Conservation (phyloP, 2,797 vertebrate species). For the Rousettus madagascariensis region DNA sequence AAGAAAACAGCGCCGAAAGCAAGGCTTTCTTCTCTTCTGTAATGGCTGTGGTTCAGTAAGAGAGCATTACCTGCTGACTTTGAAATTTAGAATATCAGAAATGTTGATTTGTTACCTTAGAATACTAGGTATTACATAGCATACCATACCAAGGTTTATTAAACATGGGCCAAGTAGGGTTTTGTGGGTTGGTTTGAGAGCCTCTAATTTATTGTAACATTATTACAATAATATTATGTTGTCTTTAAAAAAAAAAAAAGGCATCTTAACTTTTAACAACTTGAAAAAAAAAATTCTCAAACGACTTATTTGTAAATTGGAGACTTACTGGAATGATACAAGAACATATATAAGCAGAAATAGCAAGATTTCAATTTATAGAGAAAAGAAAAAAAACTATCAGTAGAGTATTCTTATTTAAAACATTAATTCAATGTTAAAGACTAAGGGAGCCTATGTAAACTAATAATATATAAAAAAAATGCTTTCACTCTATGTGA, state of each 20-base stretch:
- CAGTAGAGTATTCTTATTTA: neutral
- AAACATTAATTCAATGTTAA: conserved; percentile 4
- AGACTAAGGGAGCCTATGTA: neutral
- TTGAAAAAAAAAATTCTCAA: neutral
- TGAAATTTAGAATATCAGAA: neutral
- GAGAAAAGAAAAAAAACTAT: neutral
- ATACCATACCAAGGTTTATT: neutral
- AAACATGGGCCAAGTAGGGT: neutral
- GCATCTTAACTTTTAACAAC: neutral
- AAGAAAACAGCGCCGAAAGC: neutral
- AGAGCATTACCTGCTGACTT: neutral
- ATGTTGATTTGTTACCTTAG: neutral
- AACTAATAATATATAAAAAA: neutral
- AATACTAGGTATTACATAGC: neutral
- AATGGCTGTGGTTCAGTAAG: neutral
- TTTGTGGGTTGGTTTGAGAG: neutral
- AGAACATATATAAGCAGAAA: neutral
- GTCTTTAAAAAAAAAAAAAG: neutral
- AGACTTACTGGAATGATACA: neutral
- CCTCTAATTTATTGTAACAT: neutral
- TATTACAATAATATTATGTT: neutral
- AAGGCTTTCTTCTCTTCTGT: neutral
- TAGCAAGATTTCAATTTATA: neutral
- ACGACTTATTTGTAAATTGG: conserved; percentile 16
- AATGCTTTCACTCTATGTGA: neutral